phyloP scores from a whole-genome alignment of 2,797 vertebrate species.

The Protosalanx chinensis region DNA sequence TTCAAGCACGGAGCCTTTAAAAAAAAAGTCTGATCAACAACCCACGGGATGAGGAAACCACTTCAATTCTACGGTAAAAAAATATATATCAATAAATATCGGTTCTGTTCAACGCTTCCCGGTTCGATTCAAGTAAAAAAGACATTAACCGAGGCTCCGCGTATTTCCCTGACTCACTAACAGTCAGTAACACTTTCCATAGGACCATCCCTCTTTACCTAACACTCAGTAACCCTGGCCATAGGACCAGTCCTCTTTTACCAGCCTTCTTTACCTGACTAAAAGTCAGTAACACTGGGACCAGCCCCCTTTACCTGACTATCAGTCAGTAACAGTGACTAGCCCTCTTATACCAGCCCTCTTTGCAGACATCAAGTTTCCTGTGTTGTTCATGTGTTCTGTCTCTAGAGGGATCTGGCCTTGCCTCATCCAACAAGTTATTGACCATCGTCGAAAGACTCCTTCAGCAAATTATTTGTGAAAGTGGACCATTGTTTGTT shows the following conservation, averaged over 20 bases:
- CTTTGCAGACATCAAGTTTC: slow-evolving; percentile 15
- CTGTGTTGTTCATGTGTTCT: neutral
- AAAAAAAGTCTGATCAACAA: slow-evolving; percentile 13
- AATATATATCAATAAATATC: neutral
- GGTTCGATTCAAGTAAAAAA: slow-evolving; percentile 1
- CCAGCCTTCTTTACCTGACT: slow-evolving; percentile 1
- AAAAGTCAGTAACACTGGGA: too few relatives aligned
- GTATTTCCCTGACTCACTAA: slow-evolving; percentile 66
- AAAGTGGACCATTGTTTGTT: slow-evolving; percentile 23
- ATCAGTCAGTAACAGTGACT: slow-evolving; percentile 12
- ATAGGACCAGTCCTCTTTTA: slow-evolving; percentile 51
- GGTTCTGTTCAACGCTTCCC: slow-evolving; percentile 18
- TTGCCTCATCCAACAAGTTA: neutral
- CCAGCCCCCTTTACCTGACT: too few relatives aligned
- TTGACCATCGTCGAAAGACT: too few relatives aligned
- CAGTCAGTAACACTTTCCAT: neutral
- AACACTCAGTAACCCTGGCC: too few relatives aligned
- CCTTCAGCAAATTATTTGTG: neutral
- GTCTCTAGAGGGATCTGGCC: neutral
- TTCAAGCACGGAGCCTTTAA: slow-evolving; percentile 6
- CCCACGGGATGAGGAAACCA: neutral
- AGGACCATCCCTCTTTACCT: slow-evolving; percentile 38
- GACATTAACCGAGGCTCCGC: neutral
- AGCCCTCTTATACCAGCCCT: slow-evolving; percentile 38
- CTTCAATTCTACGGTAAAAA: neutral